phyloP scores from a whole-genome alignment of 2,113 vertebrate genomes.

The Anser brachyrhynchus region DNA sequence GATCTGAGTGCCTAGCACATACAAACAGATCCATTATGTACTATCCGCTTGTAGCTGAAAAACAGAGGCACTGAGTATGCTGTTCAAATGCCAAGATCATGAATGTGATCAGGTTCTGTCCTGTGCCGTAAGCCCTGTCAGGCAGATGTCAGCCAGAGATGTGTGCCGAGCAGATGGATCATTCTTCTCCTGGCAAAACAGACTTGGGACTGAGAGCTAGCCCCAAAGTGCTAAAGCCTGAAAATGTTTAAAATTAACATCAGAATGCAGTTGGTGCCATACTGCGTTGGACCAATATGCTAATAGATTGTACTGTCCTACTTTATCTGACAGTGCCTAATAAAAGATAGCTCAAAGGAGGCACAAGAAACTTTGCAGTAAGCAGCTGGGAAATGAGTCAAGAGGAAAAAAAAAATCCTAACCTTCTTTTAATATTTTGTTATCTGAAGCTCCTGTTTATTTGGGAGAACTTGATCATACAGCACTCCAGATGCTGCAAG shows the following conservation, averaged over 20 bases:
- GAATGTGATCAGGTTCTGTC: background rate
- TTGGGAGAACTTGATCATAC: background rate
- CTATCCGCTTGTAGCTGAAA: background rate
- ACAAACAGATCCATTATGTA: background rate
- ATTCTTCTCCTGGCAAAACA: background rate
- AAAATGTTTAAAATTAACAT: slow-evolving; percentile 12
- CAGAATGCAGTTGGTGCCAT: background rate
- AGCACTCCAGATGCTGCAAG: background rate
- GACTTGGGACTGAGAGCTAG: background rate
- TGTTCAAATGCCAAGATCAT: background rate
- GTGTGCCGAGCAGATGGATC: background rate
- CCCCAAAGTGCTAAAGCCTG: background rate
- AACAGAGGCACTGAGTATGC: background rate
- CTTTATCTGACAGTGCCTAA: background rate
- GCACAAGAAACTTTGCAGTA: background rate
- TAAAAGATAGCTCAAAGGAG: background rate
- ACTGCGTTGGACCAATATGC: background rate
- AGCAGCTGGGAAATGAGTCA: background rate
- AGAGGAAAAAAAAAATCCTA: background rate
- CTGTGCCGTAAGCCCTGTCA: background rate
- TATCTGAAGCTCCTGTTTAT: background rate
- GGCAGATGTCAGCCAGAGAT: background rate
- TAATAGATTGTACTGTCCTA: background rate
- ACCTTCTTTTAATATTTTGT: background rate
- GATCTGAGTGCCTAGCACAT: background rate